Evolutionary conservation across 2,113 vertebrate genomes (phyloP).

Genomic region (Mandrillus leucophaeus): DNA sequence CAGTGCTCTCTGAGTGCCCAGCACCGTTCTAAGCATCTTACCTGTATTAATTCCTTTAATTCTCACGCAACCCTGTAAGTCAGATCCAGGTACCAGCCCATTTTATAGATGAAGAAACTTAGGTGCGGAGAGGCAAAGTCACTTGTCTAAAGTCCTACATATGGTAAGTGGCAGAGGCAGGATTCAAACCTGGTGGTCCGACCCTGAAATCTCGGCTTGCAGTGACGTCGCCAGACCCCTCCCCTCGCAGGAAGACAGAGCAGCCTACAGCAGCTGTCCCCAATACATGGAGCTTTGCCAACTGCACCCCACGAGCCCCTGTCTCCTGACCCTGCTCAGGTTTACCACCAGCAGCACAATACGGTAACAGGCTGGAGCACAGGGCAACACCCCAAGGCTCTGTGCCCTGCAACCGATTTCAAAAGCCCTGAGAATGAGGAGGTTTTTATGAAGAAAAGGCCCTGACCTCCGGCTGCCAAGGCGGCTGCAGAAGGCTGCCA

Average conservation of each 20-base stretch:
- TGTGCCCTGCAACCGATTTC: conserved; percentile 70
- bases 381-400: background rate
- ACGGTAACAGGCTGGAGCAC: background rate
- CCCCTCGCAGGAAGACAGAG: background rate
- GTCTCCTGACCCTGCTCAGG: background rate
- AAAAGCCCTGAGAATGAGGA: conserved; percentile 61
- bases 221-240: accelerated
- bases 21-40: background rate
- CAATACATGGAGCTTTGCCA: accelerated
- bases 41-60: background rate
- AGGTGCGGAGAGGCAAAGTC: background rate
- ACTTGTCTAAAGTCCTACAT: background rate
- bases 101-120: background rate
- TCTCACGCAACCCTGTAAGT: background rate
- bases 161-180: background rate
- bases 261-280: accelerated
- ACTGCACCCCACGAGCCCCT: accelerated
- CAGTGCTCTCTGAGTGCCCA: background rate
- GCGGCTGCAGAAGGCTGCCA: conserved; percentile 31
- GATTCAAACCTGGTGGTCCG: background rate
- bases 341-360: conserved; percentile 1
- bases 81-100: background rate
- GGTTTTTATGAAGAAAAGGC: conserved; percentile 50
- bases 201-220: background rate
- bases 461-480: conserved; percentile 74